Evolutionary conservation across 1,140 invertebrate genomes (phyloP), one percentile per base, ranked within the genome.

Genomic region (Drosophila kikkawai): DNA sequence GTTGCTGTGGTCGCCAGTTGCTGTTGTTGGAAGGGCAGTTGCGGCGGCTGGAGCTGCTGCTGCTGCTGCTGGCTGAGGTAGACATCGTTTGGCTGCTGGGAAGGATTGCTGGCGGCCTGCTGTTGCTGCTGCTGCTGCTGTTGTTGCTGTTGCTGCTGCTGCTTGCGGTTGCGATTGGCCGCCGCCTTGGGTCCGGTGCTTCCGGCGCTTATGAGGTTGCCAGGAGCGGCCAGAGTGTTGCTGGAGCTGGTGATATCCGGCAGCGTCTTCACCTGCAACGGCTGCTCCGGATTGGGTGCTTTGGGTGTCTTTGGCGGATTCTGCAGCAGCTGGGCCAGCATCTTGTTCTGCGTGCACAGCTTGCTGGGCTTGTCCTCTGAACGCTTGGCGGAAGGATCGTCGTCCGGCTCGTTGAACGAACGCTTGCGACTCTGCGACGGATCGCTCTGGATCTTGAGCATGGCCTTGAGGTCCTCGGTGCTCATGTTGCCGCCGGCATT

Each of bases 261-360:
- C 94, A 95, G 59, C 15, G 80, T 91, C 57, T 93, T 93, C 50
- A 93, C 91, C 22, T 94, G 94, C 69, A 95, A 94, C 67, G 96
- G 94, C 57, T 94, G 94, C 75, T 95, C 95, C 61, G 96, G 95
- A 44, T 96, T 95, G 53, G 95, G 95, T 41, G 95, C 95, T 66
- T 91, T 90, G 39, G 88, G 91, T 63, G 79, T 58, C n/a, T 96
- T 95, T 56, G 96, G 95, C 79, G 96, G 95, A 90, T 96, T 96
- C 12, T 96, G 96, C 81, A 98, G 93, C 61, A 98, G 93, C 48
- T 96, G 95, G 12, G 97, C 97, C 70, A 98, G 94, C 95, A 98
- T 97, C 81, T 96, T 96, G 93, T 99, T 99, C 83, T 96, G 96
- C 91, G 97, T 95, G 92, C 96, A 96, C 6, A 97, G 93, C 67